These are phyloP conservation scores for Mechanitis mazaeus DNA, from an alignment of 2,888 invertebrate species.

Conservation along the genomic window DNA sequence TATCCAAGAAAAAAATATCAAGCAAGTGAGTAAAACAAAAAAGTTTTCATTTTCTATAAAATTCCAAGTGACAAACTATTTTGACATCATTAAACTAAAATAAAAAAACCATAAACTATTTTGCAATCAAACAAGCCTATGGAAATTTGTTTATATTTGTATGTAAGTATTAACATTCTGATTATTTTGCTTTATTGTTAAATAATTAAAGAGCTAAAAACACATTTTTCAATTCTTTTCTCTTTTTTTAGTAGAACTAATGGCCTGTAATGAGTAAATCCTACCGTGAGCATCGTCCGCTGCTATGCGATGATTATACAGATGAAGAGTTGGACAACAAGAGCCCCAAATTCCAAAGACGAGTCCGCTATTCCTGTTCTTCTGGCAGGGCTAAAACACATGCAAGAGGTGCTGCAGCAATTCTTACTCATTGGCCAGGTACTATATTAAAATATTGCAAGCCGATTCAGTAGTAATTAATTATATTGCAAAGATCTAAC, in stretches of 20 bases:
- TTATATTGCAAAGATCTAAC: no score
- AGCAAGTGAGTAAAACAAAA: conserved; percentile 12
- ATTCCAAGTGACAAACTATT: conserved; percentile 9
- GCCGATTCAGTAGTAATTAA: no score
- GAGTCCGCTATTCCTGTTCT: conserved; percentile 35
- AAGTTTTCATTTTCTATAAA: conserved; percentile 14
- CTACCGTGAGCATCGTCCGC: conserved; percentile 53
- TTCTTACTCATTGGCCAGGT: conserved; percentile 65
- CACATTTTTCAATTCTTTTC: neutral
- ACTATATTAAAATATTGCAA: conserved; percentile 10
- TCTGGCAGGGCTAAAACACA: conserved; percentile 45
- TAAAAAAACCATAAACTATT: neutral
- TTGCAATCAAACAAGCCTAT: no score
- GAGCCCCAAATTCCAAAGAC: conserved; percentile 41
- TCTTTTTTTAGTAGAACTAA: conserved; percentile 23
- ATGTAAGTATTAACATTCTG: neutral
- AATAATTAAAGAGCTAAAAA: neutral
- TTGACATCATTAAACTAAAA: neutral
- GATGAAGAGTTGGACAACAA: conserved; percentile 49
- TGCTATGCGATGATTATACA: conserved; percentile 54
- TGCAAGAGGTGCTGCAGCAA: conserved; percentile 55
- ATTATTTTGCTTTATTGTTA: neutral
- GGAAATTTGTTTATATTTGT: no score
- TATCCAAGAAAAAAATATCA: no score
- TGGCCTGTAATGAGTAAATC: conserved; percentile 61